Evolutionary conservation across 2,888 invertebrate genomes (phyloP).

Genomic region (Hyposoter dolosus): DNA sequence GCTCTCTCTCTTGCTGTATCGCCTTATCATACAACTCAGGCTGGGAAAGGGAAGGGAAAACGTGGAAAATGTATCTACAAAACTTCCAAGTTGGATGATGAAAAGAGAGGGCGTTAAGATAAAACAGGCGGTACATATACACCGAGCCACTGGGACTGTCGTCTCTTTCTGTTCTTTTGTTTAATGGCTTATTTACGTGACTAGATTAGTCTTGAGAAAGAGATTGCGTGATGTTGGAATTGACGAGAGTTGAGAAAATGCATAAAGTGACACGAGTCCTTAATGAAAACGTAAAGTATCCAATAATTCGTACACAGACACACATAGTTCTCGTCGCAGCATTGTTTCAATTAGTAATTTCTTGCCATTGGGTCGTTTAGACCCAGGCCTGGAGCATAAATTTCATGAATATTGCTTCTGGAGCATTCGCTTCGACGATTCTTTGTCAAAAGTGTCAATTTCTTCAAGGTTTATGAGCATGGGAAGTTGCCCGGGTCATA

Average conservation of each 20-base stretch:
- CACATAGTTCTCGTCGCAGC: not conserved
- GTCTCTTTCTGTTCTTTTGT: slow-evolving; percentile 22
- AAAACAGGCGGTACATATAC: not conserved
- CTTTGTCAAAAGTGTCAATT: not conserved
- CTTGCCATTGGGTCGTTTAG: not conserved
- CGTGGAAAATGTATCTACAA: slow-evolving; percentile 47
- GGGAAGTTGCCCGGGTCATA: no score
- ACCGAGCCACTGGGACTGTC: not conserved
- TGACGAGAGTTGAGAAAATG: not conserved
- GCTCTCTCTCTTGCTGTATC: not conserved
- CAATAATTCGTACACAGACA: not conserved
- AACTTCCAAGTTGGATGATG: slow-evolving; percentile 45
- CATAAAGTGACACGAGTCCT: not conserved
- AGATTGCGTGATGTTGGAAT: slow-evolving; percentile 47
- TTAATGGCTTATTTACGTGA: slow-evolving; percentile 54
- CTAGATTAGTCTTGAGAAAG: slow-evolving; percentile 46
- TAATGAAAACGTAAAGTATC: not conserved
- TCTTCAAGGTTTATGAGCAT: not conserved
- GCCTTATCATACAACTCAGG: slow-evolving; percentile 53
- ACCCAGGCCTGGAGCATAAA: not conserved
- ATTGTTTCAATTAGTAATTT: not conserved
- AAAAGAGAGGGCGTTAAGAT: slow-evolving; percentile 11
- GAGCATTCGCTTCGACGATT: not conserved
- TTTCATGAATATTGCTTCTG: not conserved
- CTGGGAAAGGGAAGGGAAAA: not conserved